Conservation (phyloP, 2,797 vertebrate species). For the Dryobates pubescens region DNA sequence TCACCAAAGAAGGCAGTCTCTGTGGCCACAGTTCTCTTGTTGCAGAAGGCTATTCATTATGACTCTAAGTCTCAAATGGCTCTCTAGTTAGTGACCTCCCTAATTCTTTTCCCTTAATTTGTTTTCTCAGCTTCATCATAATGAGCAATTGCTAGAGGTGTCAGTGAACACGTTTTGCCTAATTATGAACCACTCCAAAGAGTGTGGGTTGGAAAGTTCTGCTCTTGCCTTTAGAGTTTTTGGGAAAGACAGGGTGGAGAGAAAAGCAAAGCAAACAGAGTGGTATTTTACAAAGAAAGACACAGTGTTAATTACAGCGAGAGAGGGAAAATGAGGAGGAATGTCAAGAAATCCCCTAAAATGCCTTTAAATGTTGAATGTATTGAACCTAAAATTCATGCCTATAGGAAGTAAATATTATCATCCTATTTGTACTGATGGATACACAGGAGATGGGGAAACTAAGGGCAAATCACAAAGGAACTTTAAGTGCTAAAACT, state of each 20-base stretch:
- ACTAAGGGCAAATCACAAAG: background rate
- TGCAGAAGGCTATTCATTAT: background rate
- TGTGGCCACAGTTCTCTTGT: background rate
- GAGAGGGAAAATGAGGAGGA: background rate
- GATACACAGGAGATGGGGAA: background rate
- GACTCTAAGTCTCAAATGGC: background rate
- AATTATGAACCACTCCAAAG: background rate
- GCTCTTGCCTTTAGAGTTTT: slow-evolving; percentile 2
- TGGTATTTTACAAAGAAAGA: background rate
- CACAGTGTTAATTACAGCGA: background rate
- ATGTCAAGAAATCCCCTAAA: background rate
- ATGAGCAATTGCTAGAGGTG: slow-evolving; percentile 6
- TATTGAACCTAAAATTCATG: background rate
- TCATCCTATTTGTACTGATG: background rate
- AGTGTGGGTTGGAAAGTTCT: slow-evolving; percentile 9
- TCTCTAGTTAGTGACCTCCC: background rate
- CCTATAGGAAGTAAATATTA: background rate
- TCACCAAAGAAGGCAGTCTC: background rate
- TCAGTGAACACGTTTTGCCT: slow-evolving; percentile 18
- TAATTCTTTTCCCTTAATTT: slow-evolving; percentile 23
- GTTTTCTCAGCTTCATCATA: slow-evolving; percentile 16
- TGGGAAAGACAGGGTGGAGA: background rate
- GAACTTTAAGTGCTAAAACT: background rate
- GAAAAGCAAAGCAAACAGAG: background rate
- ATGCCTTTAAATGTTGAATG: background rate